Conservation (phyloP, 2,888 invertebrate genomes). For the Phyllotreta cruciferae region DNA sequence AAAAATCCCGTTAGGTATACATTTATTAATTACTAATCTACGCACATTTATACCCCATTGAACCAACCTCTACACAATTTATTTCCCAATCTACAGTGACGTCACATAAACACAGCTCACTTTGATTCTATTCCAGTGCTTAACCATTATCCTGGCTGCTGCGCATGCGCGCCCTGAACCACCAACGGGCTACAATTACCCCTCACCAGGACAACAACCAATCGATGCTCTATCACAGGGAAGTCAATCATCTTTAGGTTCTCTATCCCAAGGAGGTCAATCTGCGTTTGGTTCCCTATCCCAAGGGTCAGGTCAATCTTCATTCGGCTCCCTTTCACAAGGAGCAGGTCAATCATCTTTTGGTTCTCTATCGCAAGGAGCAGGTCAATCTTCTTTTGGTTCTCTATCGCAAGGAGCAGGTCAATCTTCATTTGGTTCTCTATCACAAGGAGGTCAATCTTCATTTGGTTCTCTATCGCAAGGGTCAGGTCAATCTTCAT, state of each 20-base stretch:
- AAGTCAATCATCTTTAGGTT: too few species aligned
- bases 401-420: neutral
- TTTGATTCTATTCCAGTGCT: conserved; percentile 45
- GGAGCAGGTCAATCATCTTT: neutral
- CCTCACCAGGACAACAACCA: conserved; percentile 38
- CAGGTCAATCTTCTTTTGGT: conserved; percentile 13
- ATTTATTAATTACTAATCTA: too few species aligned
- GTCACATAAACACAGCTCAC: neutral
- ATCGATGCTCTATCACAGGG: too few species aligned
- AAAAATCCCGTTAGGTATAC: too few species aligned
- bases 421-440: neutral
- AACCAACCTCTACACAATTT: too few species aligned
- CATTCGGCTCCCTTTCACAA: neutral
- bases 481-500: neutral
- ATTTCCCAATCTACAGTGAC: too few species aligned
- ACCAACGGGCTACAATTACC: conserved; percentile 64
- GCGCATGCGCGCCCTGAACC: conserved; percentile 69
- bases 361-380: neutral
- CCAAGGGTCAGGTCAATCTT: conserved; percentile 2
- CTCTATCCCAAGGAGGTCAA: too few species aligned
- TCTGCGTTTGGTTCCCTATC: neutral
- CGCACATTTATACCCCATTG: too few species aligned
- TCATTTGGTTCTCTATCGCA: neutral
- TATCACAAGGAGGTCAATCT: neutral
- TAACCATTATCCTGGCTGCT: conserved; percentile 63